Conservation (phyloP, 2,797 vertebrate genomes). For the Avahi laniger region DNA sequence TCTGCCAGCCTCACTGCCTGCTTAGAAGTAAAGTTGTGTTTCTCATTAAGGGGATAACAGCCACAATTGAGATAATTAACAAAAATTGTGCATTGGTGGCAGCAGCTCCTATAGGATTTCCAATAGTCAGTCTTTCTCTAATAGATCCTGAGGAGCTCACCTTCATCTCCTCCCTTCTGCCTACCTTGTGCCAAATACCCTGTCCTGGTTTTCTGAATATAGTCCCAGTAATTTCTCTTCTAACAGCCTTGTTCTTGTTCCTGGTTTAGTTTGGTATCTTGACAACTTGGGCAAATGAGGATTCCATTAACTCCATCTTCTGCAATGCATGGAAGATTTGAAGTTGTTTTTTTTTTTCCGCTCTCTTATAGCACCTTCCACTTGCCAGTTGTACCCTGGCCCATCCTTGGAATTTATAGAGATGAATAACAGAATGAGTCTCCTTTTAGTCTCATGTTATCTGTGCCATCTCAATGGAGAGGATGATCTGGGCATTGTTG, state of each 20-base stretch:
- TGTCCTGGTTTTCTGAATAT: constrained; percentile 76
- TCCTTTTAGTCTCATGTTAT: neutral
- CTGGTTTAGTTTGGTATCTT: constrained; percentile 39
- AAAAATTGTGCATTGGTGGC: constrained; percentile 78
- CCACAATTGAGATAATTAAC: constrained; percentile 85
- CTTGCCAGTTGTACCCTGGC: neutral
- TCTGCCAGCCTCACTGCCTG: constrained; percentile 81
- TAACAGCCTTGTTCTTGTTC: constrained; percentile 70
- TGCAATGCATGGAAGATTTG: neutral
- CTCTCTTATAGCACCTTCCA: neutral
- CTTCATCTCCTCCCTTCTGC: constrained; percentile 43
- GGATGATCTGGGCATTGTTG: neutral
- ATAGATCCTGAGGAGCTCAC: constrained; percentile 61
- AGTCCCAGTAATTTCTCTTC: constrained; percentile 70
- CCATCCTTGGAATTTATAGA: neutral
- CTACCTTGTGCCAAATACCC: constrained; percentile 2
- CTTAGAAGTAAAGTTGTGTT: constrained; percentile 86
- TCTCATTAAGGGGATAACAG: constrained; percentile 84
- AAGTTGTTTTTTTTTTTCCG: neutral
- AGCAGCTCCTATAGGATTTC: constrained; percentile 76
- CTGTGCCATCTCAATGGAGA: neutral
- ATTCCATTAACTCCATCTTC: constrained; percentile 37
- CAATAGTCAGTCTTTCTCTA: constrained; percentile 61
- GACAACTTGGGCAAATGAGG: constrained; percentile 63
- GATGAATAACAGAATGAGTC: neutral